Conservation (phyloP, 2,113 vertebrate species). For the Zonotrichia leucophrys region DNA sequence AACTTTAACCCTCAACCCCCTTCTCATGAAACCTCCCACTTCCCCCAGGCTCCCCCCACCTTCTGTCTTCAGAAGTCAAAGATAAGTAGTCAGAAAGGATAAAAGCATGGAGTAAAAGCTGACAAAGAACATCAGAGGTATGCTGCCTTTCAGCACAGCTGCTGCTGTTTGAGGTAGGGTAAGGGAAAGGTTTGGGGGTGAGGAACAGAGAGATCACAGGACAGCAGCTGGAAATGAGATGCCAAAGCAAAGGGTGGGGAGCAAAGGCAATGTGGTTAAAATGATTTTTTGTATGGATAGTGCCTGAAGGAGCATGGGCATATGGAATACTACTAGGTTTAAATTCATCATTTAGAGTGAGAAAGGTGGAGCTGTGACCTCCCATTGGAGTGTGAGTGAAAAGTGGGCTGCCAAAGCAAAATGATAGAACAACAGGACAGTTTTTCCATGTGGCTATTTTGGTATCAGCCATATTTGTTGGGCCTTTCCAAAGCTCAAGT, state of each 20-base stretch:
- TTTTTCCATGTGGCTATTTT: not conserved
- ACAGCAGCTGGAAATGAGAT: not conserved
- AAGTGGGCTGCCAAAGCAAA: not conserved
- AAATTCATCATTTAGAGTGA: not conserved
- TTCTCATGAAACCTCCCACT: not conserved
- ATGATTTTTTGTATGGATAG: not conserved
- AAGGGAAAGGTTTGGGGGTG: not conserved
- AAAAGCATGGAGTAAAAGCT: not conserved
- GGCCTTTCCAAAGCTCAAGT: not conserved
- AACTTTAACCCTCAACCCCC: not conserved
- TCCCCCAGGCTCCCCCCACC: not conserved
- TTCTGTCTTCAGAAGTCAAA: not conserved
- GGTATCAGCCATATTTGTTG: not conserved
- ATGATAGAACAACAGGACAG: not conserved
- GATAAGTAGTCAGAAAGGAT: conserved; percentile 28
- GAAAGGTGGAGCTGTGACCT: not conserved
- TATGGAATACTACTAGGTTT: not conserved
- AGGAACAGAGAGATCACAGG: not conserved
- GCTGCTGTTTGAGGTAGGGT: not conserved
- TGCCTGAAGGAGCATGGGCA: not conserved
- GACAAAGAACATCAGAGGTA: conserved; percentile 14
- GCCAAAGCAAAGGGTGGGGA: not conserved
- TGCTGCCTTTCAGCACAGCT: not conserved
- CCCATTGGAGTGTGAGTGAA: not conserved
- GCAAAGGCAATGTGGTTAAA: not conserved